Evolutionary conservation across 2,888 invertebrate genomes (phyloP), one percentile per base, ranked within the genome.

Genomic region (Silvanus unidentatus): DNA sequence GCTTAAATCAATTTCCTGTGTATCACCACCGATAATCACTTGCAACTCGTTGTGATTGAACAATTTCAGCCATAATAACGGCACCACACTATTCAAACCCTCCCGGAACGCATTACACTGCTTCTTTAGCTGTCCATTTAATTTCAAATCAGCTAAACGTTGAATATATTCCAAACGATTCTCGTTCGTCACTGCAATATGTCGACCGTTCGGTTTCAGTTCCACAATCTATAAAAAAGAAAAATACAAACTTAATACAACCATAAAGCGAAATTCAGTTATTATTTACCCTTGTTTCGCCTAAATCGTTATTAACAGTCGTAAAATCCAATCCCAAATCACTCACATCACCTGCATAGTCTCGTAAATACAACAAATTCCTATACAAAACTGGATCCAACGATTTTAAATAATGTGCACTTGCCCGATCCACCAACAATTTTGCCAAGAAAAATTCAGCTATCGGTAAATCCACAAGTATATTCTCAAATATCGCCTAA

Each of bases 121-220:
- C 6, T 83, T 79, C 38, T 88, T 79, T 52, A 90, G 86, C 76
- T 95, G 95, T 48, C 81, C 86, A 73, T 97, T 97, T 42, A 98
- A 76, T 72, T 95, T 95, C 66, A 91, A 94, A 74, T 98, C 94
- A 1, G 97, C 96, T 75, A 98, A 87, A 53, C 93, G 75, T 70
- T 97, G 95, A 57, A 99, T 90, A 70, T 98, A 99, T 71, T 98
- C 96, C 66, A 96, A 89, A 49, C 93, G 82, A 76, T 99, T 99
- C 55, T 85, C 82, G 53, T 86, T 85, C 8, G 90, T 94, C 0
- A 99, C 98, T 8, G 88, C 81, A 65, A 94, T 93, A 64, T 91
- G 88, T 39, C 85, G 77, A 1, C 98, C 99, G 47, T 88, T 86
- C 0, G 90, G 86, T 70, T 95, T 96, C 47, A 99, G 73, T 64